Base-by-base conservation (phyloP, 2,888 invertebrate genomes). In the Dione vanillae region DNA sequence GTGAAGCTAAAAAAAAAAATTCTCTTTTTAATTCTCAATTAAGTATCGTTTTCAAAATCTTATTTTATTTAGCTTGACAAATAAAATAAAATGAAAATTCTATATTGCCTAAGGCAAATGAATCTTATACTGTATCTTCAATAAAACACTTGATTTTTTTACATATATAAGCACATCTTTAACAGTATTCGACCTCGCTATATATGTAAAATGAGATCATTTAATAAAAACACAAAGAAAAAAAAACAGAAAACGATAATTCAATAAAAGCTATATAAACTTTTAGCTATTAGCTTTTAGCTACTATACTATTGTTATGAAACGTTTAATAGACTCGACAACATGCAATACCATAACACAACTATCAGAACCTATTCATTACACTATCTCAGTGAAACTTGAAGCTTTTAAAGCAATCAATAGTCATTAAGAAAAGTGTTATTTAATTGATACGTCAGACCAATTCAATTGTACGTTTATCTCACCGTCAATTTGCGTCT, bases 371-470 rank as follows among this genome's bases (percentile, higher is more conserved):
- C n/a, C 68, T 69, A 72, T 76, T 71, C 59, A 75, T 76, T 72
- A 69, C 68, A 65, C 69, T 76, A 77, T 76, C 78, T 73, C 65
- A 49, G 37, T 70, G 70, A 77, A 67, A 70, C 47, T 69, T 35
- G 69, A 87, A 87, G 86, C 89, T 88, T 83, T 90, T 90, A 88
- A 83, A 78, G 78, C 85, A 89, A 91, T 91, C 84, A 89, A 86
- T 74, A 75, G 83, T 84, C 83, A 87, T 90, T 86, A 87, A 82
- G 77, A 73, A 78, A 85, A 92, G 83, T 83, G 88, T 79, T 89
- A 85, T 90, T 91, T 89, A 90, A 91, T 91, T 90, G 90, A 83
- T 77, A 78, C 83, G 85, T 87, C 84, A 80, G 82, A 79, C 79
- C 87, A 87, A 89, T 90, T 88, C 88, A 89, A 91, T 92, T 91